phyloP scores from a whole-genome alignment of 2,113 vertebrate species.

The Protomyctophum bolini region DNA sequence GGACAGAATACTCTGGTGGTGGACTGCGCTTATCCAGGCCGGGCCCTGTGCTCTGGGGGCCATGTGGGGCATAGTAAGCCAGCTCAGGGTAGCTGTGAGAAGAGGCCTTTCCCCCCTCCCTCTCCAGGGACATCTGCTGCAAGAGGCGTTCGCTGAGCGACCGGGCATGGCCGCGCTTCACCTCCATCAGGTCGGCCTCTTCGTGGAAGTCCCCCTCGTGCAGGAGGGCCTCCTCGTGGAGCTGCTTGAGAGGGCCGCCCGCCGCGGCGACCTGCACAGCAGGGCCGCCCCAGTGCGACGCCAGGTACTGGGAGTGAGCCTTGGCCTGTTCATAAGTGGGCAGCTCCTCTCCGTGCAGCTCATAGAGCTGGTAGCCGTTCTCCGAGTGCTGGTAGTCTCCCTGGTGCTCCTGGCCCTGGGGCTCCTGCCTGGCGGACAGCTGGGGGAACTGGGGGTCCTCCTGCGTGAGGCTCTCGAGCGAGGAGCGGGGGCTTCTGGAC shows the following conservation, averaged over 20 bases:
- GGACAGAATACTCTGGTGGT: constrained; percentile 89
- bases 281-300: constrained; percentile 79
- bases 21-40: constrained; percentile 79
- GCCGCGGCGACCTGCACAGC: neutral
- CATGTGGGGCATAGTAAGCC: constrained; percentile 75
- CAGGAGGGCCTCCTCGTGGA: constrained; percentile 62
- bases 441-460: constrained; percentile 90
- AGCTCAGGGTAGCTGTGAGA: constrained; percentile 97
- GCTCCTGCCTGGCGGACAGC: constrained; percentile 93
- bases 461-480: constrained; percentile 89
- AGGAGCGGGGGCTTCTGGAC: constrained; percentile 86
- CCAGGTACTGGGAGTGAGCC: constrained; percentile 89
- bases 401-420: constrained; percentile 97
- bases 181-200: constrained; percentile 82
- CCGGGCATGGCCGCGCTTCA: constrained; percentile 89
- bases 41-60: constrained; percentile 50
- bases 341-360: constrained; percentile 90
- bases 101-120: constrained; percentile 79
- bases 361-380: constrained; percentile 84
- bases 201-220: constrained; percentile 76
- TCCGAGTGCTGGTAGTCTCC: constrained; percentile 89
- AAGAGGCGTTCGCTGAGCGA: constrained; percentile 93
- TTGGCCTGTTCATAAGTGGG: constrained; percentile 97
- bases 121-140: constrained; percentile 94
- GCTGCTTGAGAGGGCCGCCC: constrained; percentile 38